Base-by-base conservation (phyloP, 2,888 invertebrate genomes). In the Antheraea yamamai region DNA sequence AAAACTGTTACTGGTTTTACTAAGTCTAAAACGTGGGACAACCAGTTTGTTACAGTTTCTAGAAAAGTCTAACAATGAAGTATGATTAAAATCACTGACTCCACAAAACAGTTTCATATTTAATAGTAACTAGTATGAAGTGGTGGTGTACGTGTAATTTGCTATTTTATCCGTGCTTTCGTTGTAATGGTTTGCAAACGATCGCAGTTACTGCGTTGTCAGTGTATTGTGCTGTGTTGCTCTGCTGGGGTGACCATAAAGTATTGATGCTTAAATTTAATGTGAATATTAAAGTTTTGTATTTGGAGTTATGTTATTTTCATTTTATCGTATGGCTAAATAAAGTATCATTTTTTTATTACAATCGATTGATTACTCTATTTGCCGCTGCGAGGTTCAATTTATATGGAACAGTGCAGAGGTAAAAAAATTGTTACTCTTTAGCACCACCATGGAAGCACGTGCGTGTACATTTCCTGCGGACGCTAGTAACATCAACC, bases 131-230 rank as follows among this genome's bases (percentile, higher is more conserved):
- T 74, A 70, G 55, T 35, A 23, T 70, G 55, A 16, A 66, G 26
- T 72, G 72, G 72, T 20, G 47, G 26, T 55, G 51, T 73, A 73
- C 64, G 23, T 61, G 76, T 81, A 80, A 81, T 83, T 80, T 77
- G 79, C 76, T 77, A 81, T 83, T 86, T 84, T 83, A 83, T 83
- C 82, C 80, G 79, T 77, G 75, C 76, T 78, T 75, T 73, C 77
- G 76, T 80, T 82, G 81, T 84, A 86, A 88, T 88, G 87, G 84
- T 79, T 82, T 80, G 83, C 86, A 84, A 89, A 88, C 84, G 85
- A 84, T 84, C 82, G 79, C 80, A 76, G 80, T 83, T 85, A 87
- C 84, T 84, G 82, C 82, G 78, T 77, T 81, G 85, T 81, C 81
- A 79, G 77, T 84, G 84, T 81, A 86, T 82, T 85, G 82, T 84